Conservation (phyloP, 2,113 vertebrate genomes). For the Romanogobio albipinnatus region DNA sequence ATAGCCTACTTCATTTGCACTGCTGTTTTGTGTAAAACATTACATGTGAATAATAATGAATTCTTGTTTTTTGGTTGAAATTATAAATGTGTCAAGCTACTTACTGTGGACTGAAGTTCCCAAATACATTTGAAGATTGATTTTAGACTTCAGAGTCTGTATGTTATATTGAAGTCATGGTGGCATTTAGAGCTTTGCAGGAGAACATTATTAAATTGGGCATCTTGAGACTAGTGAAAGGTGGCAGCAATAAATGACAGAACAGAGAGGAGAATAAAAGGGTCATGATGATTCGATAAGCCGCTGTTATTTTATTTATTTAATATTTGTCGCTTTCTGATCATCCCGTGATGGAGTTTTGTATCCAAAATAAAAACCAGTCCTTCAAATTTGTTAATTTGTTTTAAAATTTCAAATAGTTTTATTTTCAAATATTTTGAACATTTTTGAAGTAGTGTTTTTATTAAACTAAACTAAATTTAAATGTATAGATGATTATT, state of each 20-base stretch:
- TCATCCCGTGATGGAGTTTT: not conserved
- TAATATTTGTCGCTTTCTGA: not conserved
- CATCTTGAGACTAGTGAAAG: conserved; percentile 21
- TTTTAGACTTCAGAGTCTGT: conserved; percentile 17
- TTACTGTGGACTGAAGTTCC: not conserved
- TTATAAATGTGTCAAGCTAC: not conserved
- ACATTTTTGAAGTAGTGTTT: not conserved
- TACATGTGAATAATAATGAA: not conserved
- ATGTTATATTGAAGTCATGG: not conserved
- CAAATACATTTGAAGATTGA: conserved; percentile 19
- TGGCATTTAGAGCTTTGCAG: conserved; percentile 16
- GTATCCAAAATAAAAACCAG: not conserved
- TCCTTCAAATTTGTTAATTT: not conserved
- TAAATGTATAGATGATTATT: not conserved
- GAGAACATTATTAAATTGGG: conserved; percentile 26
- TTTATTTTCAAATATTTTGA: not conserved
- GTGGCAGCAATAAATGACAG: conserved; percentile 15
- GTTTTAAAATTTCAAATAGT: not conserved
- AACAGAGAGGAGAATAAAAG: not conserved
- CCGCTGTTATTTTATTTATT: not conserved
- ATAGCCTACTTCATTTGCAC: not conserved
- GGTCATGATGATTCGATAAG: not conserved
- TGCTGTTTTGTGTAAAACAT: not conserved
- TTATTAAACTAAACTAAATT: too few relatives aligned
- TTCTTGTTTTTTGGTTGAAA: not conserved